phyloP scores from a whole-genome alignment of 2,797 vertebrate species.

The Ciconia nigra region DNA sequence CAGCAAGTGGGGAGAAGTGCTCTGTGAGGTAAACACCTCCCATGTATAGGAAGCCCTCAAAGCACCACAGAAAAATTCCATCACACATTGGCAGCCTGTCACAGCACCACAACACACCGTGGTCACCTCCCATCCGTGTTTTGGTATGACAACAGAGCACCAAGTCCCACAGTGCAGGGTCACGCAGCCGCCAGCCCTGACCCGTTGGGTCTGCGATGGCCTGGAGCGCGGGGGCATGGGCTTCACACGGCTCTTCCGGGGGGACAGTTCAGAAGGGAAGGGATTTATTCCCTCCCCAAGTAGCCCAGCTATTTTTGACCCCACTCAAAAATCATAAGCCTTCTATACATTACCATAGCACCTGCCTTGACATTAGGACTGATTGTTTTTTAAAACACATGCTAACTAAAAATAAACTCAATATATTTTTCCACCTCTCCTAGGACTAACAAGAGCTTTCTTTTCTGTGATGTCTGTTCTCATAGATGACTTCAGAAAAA shows the following conservation, averaged over 20 bases:
- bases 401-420: not conserved
- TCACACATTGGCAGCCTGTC: rapidly evolving
- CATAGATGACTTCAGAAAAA: not conserved
- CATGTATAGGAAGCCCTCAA: rapidly evolving
- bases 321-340: not conserved
- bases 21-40: rapidly evolving
- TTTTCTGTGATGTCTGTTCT: not conserved
- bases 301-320: not conserved
- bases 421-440: not conserved
- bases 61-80: rapidly evolving
- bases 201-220: rapidly evolving
- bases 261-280: rapidly evolving
- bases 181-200: rapidly evolving
- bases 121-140: rapidly evolving
- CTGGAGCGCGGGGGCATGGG: rapidly evolving
- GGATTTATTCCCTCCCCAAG: not conserved
- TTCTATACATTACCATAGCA: not conserved
- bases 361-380: rapidly evolving
- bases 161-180: rapidly evolving
- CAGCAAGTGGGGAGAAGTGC: rapidly evolving
- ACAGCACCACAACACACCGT: rapidly evolving
- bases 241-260: rapidly evolving
- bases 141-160: rapidly evolving
- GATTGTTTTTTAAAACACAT: not conserved
- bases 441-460: not conserved